These are phyloP conservation scores for Ophioninae sp. DNA, from an alignment of 2,888 invertebrate genomes.

Conservation along the genomic window DNA sequence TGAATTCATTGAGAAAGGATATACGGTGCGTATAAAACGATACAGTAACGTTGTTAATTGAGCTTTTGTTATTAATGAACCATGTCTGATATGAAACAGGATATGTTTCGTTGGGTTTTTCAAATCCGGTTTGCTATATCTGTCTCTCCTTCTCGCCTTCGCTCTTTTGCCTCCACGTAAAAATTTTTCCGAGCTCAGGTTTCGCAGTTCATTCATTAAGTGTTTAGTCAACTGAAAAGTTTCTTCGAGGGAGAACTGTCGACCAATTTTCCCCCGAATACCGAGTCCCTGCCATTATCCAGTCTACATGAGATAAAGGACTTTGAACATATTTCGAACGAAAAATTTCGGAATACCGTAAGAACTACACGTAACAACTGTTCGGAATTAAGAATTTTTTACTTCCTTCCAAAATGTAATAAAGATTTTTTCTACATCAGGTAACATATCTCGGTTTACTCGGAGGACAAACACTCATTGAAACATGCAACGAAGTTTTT, in stretches of 20 bases:
- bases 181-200: too few relatives aligned
- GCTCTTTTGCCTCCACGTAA: too few relatives aligned
- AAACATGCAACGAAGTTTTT: slow-evolving; percentile 4
- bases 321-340: slow-evolving; percentile 1
- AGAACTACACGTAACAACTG: background rate
- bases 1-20: too few relatives aligned
- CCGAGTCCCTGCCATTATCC: background rate
- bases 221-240: background rate
- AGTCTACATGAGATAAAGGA: background rate
- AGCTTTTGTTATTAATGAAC: too few relatives aligned
- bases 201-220: background rate
- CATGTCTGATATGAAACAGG: too few relatives aligned
- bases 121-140: too few relatives aligned
- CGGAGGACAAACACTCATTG: background rate
- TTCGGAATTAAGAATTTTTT: too few relatives aligned
- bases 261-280: background rate
- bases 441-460: background rate
- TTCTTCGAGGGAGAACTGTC: background rate
- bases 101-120: too few relatives aligned
- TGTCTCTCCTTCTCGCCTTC: too few relatives aligned
- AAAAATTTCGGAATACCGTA: slow-evolving; percentile 2
- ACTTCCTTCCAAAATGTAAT: too few relatives aligned
- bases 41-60: too few relatives aligned
- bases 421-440: background rate
- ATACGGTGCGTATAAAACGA: too few relatives aligned